phyloP scores from a whole-genome alignment of 2,113 vertebrate species.

The Ageneiosus marmoratus region DNA sequence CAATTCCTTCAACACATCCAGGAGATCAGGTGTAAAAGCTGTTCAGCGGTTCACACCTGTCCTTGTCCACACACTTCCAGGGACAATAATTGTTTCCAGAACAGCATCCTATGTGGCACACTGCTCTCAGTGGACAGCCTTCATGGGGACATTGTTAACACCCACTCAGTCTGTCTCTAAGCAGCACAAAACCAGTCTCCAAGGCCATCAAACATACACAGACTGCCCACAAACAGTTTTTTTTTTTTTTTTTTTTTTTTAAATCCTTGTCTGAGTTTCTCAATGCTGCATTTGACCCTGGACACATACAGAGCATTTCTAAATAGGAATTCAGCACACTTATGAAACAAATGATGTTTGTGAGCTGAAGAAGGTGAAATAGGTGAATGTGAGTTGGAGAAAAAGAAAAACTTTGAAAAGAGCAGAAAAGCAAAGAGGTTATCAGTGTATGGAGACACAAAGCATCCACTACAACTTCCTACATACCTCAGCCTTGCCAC shows the following conservation, averaged over 20 bases:
- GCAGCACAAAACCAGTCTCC: slow-evolving; percentile 29
- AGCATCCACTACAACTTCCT: not conserved
- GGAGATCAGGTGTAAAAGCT: slow-evolving; percentile 21
- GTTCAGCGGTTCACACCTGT: slow-evolving; percentile 48
- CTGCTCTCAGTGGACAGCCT: slow-evolving; percentile 20
- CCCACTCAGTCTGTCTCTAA: slow-evolving; percentile 34
- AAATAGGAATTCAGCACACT: not conserved
- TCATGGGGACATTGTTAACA: slow-evolving; percentile 61
- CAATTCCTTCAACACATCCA: not conserved
- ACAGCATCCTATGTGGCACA: slow-evolving; percentile 18
- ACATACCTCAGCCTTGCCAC: not conserved
- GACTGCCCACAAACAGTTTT: not conserved
- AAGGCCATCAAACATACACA: slow-evolving; percentile 30
- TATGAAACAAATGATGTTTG: slow-evolving; percentile 1
- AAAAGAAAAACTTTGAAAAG: slow-evolving; percentile 12
- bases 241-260: not conserved
- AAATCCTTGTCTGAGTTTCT: not conserved
- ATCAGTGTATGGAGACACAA: not conserved
- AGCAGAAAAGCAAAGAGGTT: slow-evolving; percentile 5
- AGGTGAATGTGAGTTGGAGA: not conserved
- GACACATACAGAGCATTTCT: slow-evolving; percentile 6
- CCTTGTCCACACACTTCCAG: slow-evolving; percentile 16
- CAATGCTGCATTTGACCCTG: not conserved
- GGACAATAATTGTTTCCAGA: not conserved
- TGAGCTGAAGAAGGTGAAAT: not conserved